Evolutionary conservation across 2,113 vertebrate species (phyloP).

Genomic region (Poeciliopsis turrubarensis): DNA sequence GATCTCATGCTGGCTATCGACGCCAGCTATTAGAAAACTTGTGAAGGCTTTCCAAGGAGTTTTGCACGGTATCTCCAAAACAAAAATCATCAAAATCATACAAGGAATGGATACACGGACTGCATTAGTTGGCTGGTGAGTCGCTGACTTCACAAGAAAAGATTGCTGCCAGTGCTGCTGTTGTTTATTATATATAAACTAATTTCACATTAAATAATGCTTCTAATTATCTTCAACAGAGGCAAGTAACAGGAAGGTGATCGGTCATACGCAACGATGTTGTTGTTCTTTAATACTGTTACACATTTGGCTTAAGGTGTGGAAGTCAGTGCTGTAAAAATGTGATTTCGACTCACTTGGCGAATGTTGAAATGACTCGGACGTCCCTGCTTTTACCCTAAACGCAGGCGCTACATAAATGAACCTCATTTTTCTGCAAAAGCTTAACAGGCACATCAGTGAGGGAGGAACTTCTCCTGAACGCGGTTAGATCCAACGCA

Average conservation of each 20-base stretch:
- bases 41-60: neutral
- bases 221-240: neutral
- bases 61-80: neutral
- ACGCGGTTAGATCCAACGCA: neutral
- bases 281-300: neutral
- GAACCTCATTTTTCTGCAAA: neutral
- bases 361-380: neutral
- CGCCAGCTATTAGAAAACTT: neutral
- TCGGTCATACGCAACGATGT: neutral
- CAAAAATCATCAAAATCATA: too few species aligned
- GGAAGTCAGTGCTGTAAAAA: too few species aligned
- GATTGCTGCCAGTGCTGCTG: neutral
- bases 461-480: neutral
- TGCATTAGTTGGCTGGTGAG: neutral
- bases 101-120: neutral
- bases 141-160: neutral
- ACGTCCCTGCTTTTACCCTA: neutral
- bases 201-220: neutral
- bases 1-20: neutral
- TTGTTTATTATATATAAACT: neutral
- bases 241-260: neutral
- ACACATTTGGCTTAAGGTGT: neutral
- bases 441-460: neutral
- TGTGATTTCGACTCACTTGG: neutral
- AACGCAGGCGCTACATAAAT: neutral